These are phyloP conservation scores for Caenorhabditis japonica DNA, from an alignment of 2,888 invertebrate species.

Conservation along the genomic window DNA sequence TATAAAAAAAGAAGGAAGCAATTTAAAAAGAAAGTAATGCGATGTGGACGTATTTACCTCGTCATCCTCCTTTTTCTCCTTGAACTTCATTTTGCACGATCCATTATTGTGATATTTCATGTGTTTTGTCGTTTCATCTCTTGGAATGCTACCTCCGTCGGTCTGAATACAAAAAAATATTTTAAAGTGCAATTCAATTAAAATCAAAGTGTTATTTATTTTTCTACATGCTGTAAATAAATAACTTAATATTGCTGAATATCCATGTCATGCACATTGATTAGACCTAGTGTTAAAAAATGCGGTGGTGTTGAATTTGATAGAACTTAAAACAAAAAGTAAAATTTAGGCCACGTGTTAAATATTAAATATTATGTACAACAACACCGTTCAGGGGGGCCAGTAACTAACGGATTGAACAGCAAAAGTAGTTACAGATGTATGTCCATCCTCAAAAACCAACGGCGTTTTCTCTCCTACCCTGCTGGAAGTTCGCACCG, in stretches of 20 bases:
- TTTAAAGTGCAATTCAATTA: too few relatives aligned
- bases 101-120: conserved; percentile 63
- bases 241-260: conserved; percentile 15
- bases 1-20: conserved; percentile 55
- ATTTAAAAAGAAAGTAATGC: too few relatives aligned
- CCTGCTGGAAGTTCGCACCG: conserved; percentile 50
- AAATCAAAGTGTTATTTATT: too few relatives aligned
- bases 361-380: too few relatives aligned
- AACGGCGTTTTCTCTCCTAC: conserved; percentile 62
- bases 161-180: conserved; percentile 47
- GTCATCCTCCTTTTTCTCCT: conserved; percentile 50
- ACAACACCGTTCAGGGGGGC: too few relatives aligned
- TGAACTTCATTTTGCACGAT: conserved; percentile 48
- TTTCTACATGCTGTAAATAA: too few relatives aligned
- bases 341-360: too few relatives aligned
- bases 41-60: conserved; percentile 34
- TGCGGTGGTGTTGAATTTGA: conserved; percentile 3
- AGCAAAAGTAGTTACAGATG: conserved; percentile 58
- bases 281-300: too few relatives aligned
- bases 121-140: conserved; percentile 60
- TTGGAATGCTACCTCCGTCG: conserved; percentile 49
- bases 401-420: conserved; percentile 57
- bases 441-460: conserved; percentile 58
- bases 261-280: too few relatives aligned
- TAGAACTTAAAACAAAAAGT: too few relatives aligned